phyloP scores from a whole-genome alignment of 2,888 invertebrate species.

The Branchinecta sandiegonensis region DNA sequence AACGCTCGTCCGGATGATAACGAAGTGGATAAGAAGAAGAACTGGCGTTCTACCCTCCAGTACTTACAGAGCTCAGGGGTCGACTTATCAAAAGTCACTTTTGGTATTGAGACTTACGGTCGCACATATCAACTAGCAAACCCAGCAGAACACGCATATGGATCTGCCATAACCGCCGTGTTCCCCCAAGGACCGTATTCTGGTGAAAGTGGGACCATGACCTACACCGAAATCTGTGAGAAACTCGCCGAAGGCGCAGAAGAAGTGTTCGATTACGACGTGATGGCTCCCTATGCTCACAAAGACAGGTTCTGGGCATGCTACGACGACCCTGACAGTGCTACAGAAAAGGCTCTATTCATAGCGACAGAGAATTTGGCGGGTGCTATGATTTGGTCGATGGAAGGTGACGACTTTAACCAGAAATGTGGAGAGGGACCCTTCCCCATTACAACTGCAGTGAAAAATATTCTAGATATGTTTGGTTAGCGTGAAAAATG shows the following conservation, averaged over 20 bases:
- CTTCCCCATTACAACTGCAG: constrained; percentile 10
- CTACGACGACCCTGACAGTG: constrained; percentile 21
- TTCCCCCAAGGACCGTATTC: constrained; percentile 19
- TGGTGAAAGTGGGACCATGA: constrained; percentile 5
- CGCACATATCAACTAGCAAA: constrained; percentile 16
- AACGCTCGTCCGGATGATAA: constrained; percentile 25
- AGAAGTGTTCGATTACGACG: constrained; percentile 11
- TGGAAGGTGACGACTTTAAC: constrained; percentile 5
- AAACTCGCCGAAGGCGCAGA: neutral
- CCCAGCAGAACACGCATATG: neutral
- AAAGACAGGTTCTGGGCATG: constrained; percentile 9
- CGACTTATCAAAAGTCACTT: constrained; percentile 15
- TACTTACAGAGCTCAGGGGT: neutral
- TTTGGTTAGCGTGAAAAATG: neutral
- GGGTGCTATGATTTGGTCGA: constrained; percentile 1
- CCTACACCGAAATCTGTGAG: constrained; percentile 20
- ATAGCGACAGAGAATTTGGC: neutral
- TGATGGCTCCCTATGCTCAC: constrained; percentile 20
- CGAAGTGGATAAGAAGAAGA: constrained; percentile 24
- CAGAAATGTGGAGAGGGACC: neutral
- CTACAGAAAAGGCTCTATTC: constrained; percentile 13
- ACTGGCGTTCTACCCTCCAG: neutral
- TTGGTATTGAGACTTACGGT: constrained; percentile 20
- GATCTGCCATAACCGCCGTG: neutral
- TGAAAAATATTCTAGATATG: constrained; percentile 3